Base-by-base conservation (phyloP, 2,888 invertebrate species). In the Sisyra nigra region DNA sequence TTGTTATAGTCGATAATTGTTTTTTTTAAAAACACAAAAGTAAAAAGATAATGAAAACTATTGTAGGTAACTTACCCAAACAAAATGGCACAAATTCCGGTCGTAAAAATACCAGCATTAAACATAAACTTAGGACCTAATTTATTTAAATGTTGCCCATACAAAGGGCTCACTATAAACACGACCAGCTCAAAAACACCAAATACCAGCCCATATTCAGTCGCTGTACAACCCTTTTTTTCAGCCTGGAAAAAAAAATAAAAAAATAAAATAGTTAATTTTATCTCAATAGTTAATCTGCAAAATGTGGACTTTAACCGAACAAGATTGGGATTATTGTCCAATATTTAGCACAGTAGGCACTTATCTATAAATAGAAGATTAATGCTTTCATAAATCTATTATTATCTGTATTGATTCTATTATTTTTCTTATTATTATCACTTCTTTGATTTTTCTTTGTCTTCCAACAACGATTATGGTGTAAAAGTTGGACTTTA, bases 151-250 rank as follows among this genome's bases (percentile, higher is more conserved):
- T 83, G 71, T 50, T 82, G 79, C 34, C 89, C 88, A 55, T 85
- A 87, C 11, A 88, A 53, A 0, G 88, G 88, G 50, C 87, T 86
- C 45, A 84, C 72, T 19, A 87, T 55, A 59, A 87, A 87, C 41
- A 87, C 85, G 17, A 83, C 76, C 44, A 89, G 64, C 57, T 89
- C 86, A 61, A 87, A 89, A 34, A 86, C 70, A 1, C 88, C 88
- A 57, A 91, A 89, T 1, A 91, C 87, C 48, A 88, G 67, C 0
- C 91, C 89, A 57, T 85, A 87, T 55, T 87, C 82, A 8, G 84
- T 77, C 0, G 85, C 79, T 11, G 80, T 70, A 13, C 86, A 84
- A 7, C 81, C 80, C 65, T 87, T 88, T 46, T 68, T 71, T 55
- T 83, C 82, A 9, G 88, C 89, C 85, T 86, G 62, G 8, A 70